A percentile compares a stretch with the other conserved stretches of the same genome.
phyloP scores from a whole-genome alignment of 1,140 invertebrate genomes.

The Polypedilum pembai region DNA sequence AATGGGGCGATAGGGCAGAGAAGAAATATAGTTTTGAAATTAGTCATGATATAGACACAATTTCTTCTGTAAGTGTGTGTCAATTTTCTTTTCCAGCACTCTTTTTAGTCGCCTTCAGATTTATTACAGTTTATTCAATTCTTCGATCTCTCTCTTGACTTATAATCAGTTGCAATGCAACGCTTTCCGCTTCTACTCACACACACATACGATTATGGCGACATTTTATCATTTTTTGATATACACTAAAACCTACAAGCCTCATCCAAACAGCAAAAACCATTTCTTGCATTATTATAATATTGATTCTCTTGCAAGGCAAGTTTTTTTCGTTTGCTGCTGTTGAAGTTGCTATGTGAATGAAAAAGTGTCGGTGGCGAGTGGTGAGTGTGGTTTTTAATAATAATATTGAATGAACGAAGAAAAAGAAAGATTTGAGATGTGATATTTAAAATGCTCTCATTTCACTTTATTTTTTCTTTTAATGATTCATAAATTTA shows the following conservation, averaged over 20 bases:
- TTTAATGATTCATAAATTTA: too few species aligned
- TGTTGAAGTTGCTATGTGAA: not conserved
- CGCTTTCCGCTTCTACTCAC: not conserved
- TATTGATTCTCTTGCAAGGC: not conserved
- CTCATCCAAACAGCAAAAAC: not conserved
- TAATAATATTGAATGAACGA: conserved; percentile 3
- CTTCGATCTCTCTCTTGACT: not conserved
- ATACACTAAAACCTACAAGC: not conserved
- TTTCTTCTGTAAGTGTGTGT: not conserved
- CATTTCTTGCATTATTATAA: too few species aligned
- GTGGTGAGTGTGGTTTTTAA: not conserved
- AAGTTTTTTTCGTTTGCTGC: not conserved
- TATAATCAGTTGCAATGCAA: not conserved
- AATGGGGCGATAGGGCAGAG: not conserved
- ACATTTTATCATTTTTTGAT: conserved; percentile 5
- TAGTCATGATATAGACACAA: too few species aligned
- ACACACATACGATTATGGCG: not conserved
- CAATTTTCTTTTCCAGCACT: not conserved
- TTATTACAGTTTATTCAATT: conserved; percentile 4
- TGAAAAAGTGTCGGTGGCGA: not conserved
- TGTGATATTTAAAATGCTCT: not conserved
- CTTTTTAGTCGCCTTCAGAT: not conserved
- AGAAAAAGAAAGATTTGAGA: not conserved
- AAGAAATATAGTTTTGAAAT: too few species aligned
- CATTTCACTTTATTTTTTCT: too few species aligned